phyloP scores from a whole-genome alignment of 2,888 invertebrate genomes.

The Prosopocoilus inquinatus region DNA sequence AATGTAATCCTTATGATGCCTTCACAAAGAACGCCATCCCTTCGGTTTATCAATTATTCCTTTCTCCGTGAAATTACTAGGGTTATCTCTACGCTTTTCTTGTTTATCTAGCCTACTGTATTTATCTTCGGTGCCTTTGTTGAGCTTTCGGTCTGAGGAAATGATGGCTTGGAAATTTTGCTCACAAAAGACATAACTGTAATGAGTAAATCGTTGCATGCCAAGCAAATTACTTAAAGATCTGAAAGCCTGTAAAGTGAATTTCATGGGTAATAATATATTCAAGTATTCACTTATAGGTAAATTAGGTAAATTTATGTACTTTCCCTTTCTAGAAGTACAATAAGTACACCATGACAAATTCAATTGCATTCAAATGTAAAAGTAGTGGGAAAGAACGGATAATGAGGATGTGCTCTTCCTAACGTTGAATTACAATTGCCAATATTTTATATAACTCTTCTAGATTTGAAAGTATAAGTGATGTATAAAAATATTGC shows the following conservation, averaged over 20 bases:
- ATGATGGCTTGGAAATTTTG: slow-evolving; percentile 17
- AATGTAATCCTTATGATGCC: slow-evolving; percentile 5
- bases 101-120: slow-evolving; percentile 43
- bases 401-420: too few species aligned
- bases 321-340: too few species aligned
- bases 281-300: too few species aligned
- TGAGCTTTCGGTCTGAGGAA: slow-evolving; percentile 23
- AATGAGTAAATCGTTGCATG: slow-evolving; percentile 8
- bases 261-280: too few species aligned
- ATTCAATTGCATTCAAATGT: too few species aligned
- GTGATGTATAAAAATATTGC: too few species aligned
- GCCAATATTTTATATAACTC: too few species aligned
- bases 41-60: slow-evolving; percentile 41
- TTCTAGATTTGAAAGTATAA: too few species aligned
- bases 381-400: too few species aligned
- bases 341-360: too few species aligned
- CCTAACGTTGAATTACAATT: too few species aligned
- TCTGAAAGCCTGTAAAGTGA: not conserved
- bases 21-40: slow-evolving; percentile 8
- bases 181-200: slow-evolving; percentile 18
- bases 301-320: too few species aligned
- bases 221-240: slow-evolving; percentile 3
- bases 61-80: slow-evolving; percentile 40
- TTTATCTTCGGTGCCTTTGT: slow-evolving; percentile 41
- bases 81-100: slow-evolving; percentile 41